Evolutionary conservation across 1,140 invertebrate genomes (phyloP).

Genomic region (Penaeus chinensis): DNA sequence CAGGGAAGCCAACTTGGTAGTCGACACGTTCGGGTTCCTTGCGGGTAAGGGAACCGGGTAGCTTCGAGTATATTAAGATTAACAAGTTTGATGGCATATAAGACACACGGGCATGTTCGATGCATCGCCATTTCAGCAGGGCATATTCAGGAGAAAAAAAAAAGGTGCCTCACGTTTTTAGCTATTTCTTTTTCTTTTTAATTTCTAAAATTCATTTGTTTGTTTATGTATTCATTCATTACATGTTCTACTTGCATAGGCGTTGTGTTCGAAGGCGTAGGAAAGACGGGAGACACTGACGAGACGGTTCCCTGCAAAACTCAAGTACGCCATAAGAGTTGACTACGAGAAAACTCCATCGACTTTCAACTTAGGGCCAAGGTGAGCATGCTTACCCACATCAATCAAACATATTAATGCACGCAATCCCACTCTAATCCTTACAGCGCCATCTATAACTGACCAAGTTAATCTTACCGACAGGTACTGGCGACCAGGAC

Average conservation of each 20-base stretch:
- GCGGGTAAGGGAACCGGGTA: conserved; percentile 19
- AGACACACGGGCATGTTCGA: too few species aligned
- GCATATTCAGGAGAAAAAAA: too few species aligned
- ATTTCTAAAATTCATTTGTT: background rate
- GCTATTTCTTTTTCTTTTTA: background rate
- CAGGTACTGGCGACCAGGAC: conserved; percentile 49
- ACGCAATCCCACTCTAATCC: background rate
- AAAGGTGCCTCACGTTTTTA: background rate
- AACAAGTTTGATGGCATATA: too few species aligned
- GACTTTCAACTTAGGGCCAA: conserved; percentile 30
- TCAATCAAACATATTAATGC: background rate
- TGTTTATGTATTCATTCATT: too few species aligned
- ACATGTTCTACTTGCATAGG: conserved; percentile 5
- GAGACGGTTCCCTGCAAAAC: background rate
- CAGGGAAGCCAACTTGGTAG: conserved; percentile 5
- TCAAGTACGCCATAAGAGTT: conserved; percentile 39
- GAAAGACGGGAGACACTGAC: conserved; percentile 1
- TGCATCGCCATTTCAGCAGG: too few species aligned
- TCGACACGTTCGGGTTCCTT: conserved; percentile 24
- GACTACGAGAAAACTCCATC: conserved; percentile 40
- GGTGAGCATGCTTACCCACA: conserved; percentile 4
- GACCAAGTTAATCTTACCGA: background rate
- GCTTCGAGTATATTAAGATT: too few species aligned
- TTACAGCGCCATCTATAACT: background rate
- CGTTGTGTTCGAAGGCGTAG: conserved; percentile 42